These are phyloP conservation scores for Chaenogobius annularis DNA, from an alignment of 2,113 vertebrate species.

Conservation along the genomic window DNA sequence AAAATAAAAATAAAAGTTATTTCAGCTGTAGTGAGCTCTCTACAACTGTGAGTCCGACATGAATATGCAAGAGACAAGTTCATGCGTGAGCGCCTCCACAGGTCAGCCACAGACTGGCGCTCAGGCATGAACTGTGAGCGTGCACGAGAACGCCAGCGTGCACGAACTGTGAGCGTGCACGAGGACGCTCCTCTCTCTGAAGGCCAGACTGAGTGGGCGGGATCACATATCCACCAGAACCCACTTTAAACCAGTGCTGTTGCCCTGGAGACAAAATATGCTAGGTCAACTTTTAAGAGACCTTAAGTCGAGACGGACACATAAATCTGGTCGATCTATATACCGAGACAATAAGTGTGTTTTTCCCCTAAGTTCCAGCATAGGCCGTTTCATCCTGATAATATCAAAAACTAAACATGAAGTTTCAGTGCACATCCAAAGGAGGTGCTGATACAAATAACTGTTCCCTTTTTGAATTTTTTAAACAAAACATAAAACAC, in stretches of 20 bases:
- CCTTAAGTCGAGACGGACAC: too few species aligned
- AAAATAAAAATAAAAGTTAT: too few species aligned
- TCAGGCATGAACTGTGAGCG: conserved; percentile 41
- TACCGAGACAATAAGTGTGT: too few species aligned
- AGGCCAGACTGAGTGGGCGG: conserved; percentile 5
- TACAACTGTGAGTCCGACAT: background rate
- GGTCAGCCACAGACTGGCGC: conserved; percentile 27
- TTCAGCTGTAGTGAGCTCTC: background rate
- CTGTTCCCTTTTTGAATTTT: too few species aligned
- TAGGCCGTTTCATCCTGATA: too few species aligned
- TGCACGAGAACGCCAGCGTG: background rate
- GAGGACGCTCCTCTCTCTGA: conserved; percentile 18
- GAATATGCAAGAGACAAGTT: conserved; percentile 7
- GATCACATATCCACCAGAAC: background rate
- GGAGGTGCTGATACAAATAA: too few species aligned
- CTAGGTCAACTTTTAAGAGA: too few species aligned
- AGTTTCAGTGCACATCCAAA: too few species aligned
- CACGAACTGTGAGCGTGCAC: conserved; percentile 14
- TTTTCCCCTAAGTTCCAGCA: too few species aligned
- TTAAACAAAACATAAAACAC: too few species aligned
- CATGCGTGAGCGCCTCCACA: conserved; percentile 31
- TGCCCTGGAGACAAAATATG: background rate
- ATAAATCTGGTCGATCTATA: too few species aligned
- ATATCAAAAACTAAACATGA: too few species aligned
- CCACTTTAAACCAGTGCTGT: background rate